Evolutionary conservation across 2,888 invertebrate genomes (phyloP).

Genomic region (Heliconius hortense): DNA sequence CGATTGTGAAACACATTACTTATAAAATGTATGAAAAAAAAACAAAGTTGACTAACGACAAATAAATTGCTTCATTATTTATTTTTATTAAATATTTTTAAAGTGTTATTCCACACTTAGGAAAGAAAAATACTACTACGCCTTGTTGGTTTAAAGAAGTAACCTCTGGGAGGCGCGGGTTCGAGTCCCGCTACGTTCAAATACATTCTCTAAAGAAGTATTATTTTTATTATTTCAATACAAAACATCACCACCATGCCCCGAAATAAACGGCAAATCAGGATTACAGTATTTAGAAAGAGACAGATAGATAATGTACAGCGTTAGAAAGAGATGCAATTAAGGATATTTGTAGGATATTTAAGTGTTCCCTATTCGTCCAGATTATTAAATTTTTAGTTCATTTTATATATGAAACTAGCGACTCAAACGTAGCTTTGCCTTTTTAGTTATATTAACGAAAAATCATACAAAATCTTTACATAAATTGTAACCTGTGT

Average conservation of each 20-base stretch:
- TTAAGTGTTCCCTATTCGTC: neutral
- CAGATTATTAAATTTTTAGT: neutral
- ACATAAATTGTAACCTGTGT: no score
- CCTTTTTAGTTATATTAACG: no score
- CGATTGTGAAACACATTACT: no score
- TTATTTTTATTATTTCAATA: neutral
- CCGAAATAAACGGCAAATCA: constrained; percentile 12
- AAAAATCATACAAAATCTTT: no score
- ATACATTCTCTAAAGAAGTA: no score
- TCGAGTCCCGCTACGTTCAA: no score
- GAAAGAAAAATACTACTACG: no score
- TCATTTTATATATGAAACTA: neutral
- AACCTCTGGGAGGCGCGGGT: no score
- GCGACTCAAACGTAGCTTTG: no score
- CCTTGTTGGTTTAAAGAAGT: no score
- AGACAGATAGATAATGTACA: neutral
- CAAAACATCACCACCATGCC: constrained; percentile 3
- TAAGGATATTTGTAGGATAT: constrained; percentile 8
- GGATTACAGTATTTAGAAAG: constrained; percentile 25
- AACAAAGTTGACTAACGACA: neutral
- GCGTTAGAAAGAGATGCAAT: constrained; percentile 21
- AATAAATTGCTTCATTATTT: constrained; percentile 2
- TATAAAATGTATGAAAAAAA: neutral
- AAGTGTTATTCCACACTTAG: no score
- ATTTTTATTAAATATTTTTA: no score